Evolutionary conservation across 2,888 invertebrate species (phyloP), one percentile per base, ranked within the genome.

Genomic region (Cephus nigrinus): DNA sequence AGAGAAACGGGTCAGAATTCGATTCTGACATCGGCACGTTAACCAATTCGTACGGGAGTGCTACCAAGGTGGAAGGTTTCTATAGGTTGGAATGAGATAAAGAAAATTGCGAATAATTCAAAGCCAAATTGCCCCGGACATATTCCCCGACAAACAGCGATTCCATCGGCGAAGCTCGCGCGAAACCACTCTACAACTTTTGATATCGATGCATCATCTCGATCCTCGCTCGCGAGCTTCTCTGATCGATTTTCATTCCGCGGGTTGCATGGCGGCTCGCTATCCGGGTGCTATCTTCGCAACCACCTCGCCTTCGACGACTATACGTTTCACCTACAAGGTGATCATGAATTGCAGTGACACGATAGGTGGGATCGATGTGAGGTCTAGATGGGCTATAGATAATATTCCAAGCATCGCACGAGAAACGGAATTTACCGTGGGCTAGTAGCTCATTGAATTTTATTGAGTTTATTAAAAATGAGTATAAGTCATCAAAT

Each of bases 191-290:
- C 90, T 86, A 85, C 89, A 88, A 88, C 88, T 90, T 88, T 89
- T 89, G 88, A 90, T 91, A 91, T 91, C 91, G 90, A 91, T 90
- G 91, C 90, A 91, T 91, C 91, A 91, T 91, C 91, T 90, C 89
- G 87, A 89, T 89, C 86, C 88, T 87, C 86, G 87, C 86, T 85
- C 35, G 86, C 86, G 86, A 84, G 82, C 35, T 85, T 86, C 87
- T 85, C 86, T 89, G 90, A 90, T 91, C 91, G 91, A 91, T 91
- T 90, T 91, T 90, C 90, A 90, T 90, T 91, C 88, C 90, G 86
- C 87, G 87, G 86, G 84, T 90, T 89, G 87, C 86, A 89, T 84
- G 86, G 87, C 85, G 85, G 86, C 85, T 84, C 84, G 85, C 88
- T 88, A 90, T 89, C 88, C 87, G 85, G 83, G 84, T 88, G 85